Evolutionary conservation across 1,140 invertebrate genomes (phyloP).

Genomic region (Whitmania pigra): DNA sequence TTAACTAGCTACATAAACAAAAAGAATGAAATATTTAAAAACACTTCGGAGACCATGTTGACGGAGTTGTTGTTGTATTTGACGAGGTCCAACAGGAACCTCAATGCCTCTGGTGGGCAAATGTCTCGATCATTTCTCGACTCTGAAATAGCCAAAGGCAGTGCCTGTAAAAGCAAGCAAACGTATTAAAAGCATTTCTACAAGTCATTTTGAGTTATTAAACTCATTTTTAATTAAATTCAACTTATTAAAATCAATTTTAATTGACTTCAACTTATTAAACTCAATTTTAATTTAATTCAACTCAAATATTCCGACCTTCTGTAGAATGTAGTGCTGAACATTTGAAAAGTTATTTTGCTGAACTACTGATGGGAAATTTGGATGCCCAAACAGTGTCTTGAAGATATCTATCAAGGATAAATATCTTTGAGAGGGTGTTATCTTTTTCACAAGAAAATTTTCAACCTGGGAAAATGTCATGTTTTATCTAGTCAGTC

Average conservation of each 20-base stretch:
- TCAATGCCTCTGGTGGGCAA: constrained; percentile 81
- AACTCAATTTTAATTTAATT: not conserved
- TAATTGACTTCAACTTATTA: not conserved
- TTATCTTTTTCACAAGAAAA: too few relatives aligned
- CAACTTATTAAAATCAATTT: too few relatives aligned
- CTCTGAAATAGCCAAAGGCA: constrained; percentile 77
- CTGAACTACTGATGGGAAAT: constrained; percentile 55
- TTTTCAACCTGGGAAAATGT: not conserved
- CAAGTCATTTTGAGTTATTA: not conserved
- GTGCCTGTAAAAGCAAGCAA: constrained; percentile 47
- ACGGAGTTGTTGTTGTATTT: constrained; percentile 97
- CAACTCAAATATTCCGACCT: constrained; percentile 46
- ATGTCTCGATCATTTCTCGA: constrained; percentile 79
- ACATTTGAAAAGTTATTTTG: constrained; percentile 91
- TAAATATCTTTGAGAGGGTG: constrained; percentile 63
- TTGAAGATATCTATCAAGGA: constrained; percentile 88
- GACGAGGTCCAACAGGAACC: constrained; percentile 84
- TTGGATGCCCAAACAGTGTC: constrained; percentile 88
- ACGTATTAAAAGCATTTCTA: not conserved
- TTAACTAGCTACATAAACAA: constrained; percentile 22
- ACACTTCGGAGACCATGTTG: constrained; percentile 49
- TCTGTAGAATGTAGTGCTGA: constrained; percentile 90
- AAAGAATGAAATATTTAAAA: not conserved
- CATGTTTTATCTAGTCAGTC: not conserved
- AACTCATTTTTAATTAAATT: not conserved